Percentiles rank a stretch among this genome's conserved stretches.
Conservation (phyloP, 2,797 vertebrate species). For the Percopsis omiscomaycus region DNA sequence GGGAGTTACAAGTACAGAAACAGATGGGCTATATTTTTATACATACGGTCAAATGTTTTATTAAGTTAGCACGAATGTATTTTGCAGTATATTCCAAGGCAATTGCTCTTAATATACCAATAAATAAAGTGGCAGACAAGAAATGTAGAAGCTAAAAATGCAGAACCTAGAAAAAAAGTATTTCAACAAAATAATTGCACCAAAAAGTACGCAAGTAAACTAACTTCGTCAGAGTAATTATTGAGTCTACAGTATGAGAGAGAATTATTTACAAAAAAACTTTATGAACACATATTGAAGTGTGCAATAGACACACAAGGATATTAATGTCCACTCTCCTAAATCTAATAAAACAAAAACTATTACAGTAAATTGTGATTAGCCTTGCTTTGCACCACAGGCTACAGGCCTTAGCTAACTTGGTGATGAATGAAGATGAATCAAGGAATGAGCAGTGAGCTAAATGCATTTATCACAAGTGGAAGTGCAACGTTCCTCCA, state of each 20-base stretch:
- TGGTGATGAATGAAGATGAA: constrained; percentile 37
- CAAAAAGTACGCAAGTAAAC: no score
- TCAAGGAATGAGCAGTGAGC: constrained; percentile 55
- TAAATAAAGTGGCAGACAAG: neutral
- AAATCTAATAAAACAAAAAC: no score
- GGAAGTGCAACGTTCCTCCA: constrained; percentile 74
- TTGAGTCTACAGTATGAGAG: no score
- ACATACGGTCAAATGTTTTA: neutral
- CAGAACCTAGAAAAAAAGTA: neutral
- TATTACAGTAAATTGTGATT: neutral
- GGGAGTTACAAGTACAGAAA: neutral
- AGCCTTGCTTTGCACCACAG: constrained; percentile 16
- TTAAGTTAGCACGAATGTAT: neutral
- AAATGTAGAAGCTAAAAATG: no score
- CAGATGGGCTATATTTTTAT: constrained; percentile 5
- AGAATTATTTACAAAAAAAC: no score
- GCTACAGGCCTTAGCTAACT: constrained; percentile 36
- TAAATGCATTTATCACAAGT: constrained; percentile 75
- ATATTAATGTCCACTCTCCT: no score
- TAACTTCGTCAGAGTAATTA: no score
- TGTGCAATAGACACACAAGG: no score
- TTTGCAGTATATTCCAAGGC: neutral
- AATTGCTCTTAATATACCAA: neutral
- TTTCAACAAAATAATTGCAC: neutral
- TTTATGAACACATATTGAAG: no score